A percentile compares a stretch with the other conserved stretches of the same genome.
phyloP scores from a whole-genome alignment of 2,888 invertebrate species.

The Parnassius apollo region DNA sequence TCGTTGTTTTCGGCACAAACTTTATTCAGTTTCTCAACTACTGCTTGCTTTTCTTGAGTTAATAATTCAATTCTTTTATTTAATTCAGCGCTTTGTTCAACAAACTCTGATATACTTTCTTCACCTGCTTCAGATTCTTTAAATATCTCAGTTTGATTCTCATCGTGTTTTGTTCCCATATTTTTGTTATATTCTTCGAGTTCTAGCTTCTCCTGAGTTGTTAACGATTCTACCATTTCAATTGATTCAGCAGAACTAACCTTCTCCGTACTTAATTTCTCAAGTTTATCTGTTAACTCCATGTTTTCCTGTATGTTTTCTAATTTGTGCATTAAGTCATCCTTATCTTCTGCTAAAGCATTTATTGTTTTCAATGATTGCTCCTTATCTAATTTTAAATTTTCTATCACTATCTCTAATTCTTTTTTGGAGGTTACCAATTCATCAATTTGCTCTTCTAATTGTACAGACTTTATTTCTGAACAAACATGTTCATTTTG shows the following conservation, averaged over 20 bases:
- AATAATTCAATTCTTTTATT: constrained; percentile 85
- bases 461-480: constrained; percentile 88
- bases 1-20: constrained; percentile 82
- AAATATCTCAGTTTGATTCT: constrained; percentile 37
- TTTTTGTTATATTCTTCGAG: constrained; percentile 85
- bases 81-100: constrained; percentile 84
- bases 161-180: constrained; percentile 34
- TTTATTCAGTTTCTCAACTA: constrained; percentile 85
- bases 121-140: constrained; percentile 35
- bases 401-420: constrained; percentile 71
- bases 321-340: constrained; percentile 81
- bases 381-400: constrained; percentile 75
- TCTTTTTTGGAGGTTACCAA: constrained; percentile 74
- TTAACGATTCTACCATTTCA: constrained; percentile 86
- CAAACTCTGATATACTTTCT: constrained; percentile 63
- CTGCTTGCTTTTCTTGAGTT: constrained; percentile 85
- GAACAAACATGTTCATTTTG: constrained; percentile 87
- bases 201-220: constrained; percentile 86
- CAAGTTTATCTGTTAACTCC: constrained; percentile 86
- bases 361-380: constrained; percentile 80
- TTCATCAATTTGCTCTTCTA: constrained; percentile 88
- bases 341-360: constrained; percentile 81
- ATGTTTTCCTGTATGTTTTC: constrained; percentile 87
- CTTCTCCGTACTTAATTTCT: constrained; percentile 86
- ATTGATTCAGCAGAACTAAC: constrained; percentile 89